Base-by-base conservation (phyloP, 1,140 invertebrate species). In the Anoplolepis gracilipes region DNA sequence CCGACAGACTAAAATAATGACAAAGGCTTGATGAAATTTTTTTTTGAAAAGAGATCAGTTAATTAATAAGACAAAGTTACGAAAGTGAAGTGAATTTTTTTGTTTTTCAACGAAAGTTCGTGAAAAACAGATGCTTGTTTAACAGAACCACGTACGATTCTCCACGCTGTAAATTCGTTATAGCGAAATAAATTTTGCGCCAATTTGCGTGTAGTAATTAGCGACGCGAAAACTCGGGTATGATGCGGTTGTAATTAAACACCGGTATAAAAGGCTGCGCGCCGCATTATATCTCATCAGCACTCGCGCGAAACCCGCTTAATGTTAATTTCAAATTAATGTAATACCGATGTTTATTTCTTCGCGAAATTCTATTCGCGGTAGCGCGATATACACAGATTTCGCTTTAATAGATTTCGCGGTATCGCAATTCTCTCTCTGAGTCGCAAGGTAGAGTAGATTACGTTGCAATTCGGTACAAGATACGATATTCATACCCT, bases 241-340 rank as follows among this genome's bases (percentile, higher is more conserved):
- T 59, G 67, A 82, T 61, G 36, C 53, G 67, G 78, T 72, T 39
- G 78, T 82, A 82, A 82, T 82, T 82, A 82, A 82, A 82, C 67
- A 82, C 53, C 42, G 13, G 53, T 16, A 79, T 82, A 73, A 82
- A 82, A 82, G 78, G 53, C 78, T 73, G 19, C 65, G 33, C 53
- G 28, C n/a, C 53, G 36, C 67, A 82, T 82, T 82, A 82, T 82
- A 82, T 61, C 67, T 82, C 78, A 42, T 73, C 76, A 67, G 36
- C 67, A 33, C 28, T 59, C 67, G 53, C 53, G 36, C 53, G 28
- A 82, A 82, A 73, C 65, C 78, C 65, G 78, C 55, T 73, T 82
- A 82, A 82, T 73, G 78, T 82, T 82, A 82, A 82, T 82, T 82
- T 59, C 53, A 82, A 82, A 82, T 82, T 82, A 82, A 82, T 28